Evolutionary conservation across 2,113 vertebrate species (phyloP).

Genomic region (Phrynosoma blainvillii): DNA sequence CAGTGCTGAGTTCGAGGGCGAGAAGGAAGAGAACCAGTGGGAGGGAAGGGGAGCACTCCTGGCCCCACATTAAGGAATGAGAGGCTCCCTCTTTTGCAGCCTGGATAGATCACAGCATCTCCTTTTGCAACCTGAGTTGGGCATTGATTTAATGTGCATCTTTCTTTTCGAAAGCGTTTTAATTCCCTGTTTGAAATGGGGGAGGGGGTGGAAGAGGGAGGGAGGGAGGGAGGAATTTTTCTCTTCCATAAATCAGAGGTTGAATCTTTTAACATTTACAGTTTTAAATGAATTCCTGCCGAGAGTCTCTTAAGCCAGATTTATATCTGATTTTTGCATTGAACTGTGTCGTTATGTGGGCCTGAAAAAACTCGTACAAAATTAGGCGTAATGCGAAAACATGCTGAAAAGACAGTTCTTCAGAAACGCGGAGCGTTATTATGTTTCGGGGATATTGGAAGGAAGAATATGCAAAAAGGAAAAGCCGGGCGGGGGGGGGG

Average conservation of each 20-base stretch:
- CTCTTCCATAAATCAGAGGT: slow-evolving; percentile 73
- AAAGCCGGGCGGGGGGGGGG: no score
- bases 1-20: no score
- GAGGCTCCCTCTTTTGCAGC: not conserved
- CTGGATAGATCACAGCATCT: not conserved
- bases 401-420: slow-evolving; percentile 84
- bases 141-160: slow-evolving; percentile 39
- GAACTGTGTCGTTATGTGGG: slow-evolving; percentile 82
- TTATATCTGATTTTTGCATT: slow-evolving; percentile 84
- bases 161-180: slow-evolving; percentile 58
- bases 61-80: no score
- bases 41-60: no score
- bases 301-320: slow-evolving; percentile 87
- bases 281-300: slow-evolving; percentile 85
- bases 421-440: slow-evolving; percentile 72
- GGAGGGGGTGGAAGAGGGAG: slow-evolving; percentile 42
- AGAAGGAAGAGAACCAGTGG: no score
- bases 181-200: slow-evolving; percentile 68
- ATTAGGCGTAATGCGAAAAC: slow-evolving; percentile 83
- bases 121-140: not conserved
- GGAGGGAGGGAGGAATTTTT: slow-evolving; percentile 26
- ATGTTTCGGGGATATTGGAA: slow-evolving; percentile 69
- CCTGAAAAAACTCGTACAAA: slow-evolving; percentile 76
- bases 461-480: slow-evolving; percentile 68
- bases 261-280: slow-evolving; percentile 84